Base-by-base conservation (phyloP, 2,888 invertebrate species). In the Tetrapedia diversipes region DNA sequence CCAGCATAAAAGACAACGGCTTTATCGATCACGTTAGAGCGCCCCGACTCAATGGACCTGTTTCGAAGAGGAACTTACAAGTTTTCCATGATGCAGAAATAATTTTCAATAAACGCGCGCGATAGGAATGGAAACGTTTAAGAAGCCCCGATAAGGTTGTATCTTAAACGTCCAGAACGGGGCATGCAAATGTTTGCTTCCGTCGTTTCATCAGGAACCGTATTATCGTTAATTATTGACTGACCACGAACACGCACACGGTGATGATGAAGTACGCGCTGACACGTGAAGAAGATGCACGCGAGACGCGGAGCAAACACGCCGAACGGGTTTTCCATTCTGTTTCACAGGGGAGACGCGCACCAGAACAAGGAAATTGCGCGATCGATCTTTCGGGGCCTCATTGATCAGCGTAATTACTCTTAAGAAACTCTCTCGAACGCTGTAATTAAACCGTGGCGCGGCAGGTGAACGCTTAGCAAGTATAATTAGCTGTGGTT, bases 381-480 rank as follows among this genome's bases (percentile, higher is more conserved):
- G 34, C 60, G 22, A 32, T 34, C 34, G 34, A 61, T 61, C 34
- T 32, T 16, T 19, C 6, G 16, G 1, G 8, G 24, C 4, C 3
- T 27, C 32, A 61, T 34, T 32, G 45, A 60, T 60, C 34, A 47
- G 32, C 2, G 60, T 47, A 61, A 61, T 61, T 61, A 47, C 45
- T 24, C 14, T 61, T 10, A 34, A 16, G 32, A 34, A 61, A 59
- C 41, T 29, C 24, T 14, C 6, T 14, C 6, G 14, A 6, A 16
- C 10, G 10, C 16, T 19, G 10, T 32, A 61, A 61, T 47, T 16
- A 45, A 32, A 16, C 22, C 0, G 22, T 6, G 10, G 27, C 45
- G 34, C 4, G 6, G 16, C 7, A 22, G 10, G 22, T 11, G 11
- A 47, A 61, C 45, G n/a, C 22, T 47, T 24, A 47, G 24, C 47